phyloP scores from a whole-genome alignment of 2,888 invertebrate species.

The Lycocerus yunnanus region DNA sequence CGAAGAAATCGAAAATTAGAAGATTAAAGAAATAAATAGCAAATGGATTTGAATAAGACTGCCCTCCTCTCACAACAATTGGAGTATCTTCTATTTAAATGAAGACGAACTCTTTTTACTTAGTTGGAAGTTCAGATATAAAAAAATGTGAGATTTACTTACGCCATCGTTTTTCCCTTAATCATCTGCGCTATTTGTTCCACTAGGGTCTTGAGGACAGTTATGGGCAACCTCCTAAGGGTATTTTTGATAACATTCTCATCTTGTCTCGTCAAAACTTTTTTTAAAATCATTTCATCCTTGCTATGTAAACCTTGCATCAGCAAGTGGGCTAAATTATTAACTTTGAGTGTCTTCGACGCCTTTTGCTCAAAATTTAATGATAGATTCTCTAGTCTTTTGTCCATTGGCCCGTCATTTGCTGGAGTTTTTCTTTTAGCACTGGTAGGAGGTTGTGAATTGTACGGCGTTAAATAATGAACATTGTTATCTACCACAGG shows the following conservation, averaged over 20 bases:
- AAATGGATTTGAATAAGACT: too few species aligned
- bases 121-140: too few species aligned
- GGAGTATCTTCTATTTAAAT: too few species aligned
- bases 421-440: constrained; percentile 48
- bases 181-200: constrained; percentile 73
- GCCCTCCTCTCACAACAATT: too few species aligned
- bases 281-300: constrained; percentile 73
- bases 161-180: constrained; percentile 71
- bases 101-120: too few species aligned
- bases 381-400: constrained; percentile 78
- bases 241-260: constrained; percentile 73
- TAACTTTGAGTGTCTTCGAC: constrained; percentile 61
- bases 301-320: constrained; percentile 86
- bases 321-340: constrained; percentile 80
- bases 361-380: constrained; percentile 62
- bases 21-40: too few species aligned
- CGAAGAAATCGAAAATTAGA: too few species aligned
- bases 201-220: constrained; percentile 72
- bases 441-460: constrained; percentile 36
- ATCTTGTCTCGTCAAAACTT: constrained; percentile 72
- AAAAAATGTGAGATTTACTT: constrained; percentile 50
- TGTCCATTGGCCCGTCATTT: constrained; percentile 70
- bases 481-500: constrained; percentile 56
- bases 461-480: constrained; percentile 58
- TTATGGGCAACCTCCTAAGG: constrained; percentile 74